These are phyloP conservation scores for Enteromius argenteus DNA, from an alignment of 2,797 vertebrate genomes.

Conservation along the genomic window DNA sequence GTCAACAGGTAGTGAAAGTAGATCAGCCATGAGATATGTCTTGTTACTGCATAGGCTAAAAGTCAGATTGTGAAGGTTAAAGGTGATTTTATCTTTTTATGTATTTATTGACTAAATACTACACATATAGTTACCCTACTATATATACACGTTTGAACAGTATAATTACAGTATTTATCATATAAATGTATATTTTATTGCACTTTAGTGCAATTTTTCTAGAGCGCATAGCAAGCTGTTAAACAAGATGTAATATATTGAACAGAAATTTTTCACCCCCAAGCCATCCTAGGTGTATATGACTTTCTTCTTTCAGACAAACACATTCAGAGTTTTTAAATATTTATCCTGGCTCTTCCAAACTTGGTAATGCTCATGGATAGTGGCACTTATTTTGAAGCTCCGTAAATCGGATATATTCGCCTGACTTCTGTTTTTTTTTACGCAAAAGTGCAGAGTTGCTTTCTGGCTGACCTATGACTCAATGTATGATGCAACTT, in stretches of 20 bases:
- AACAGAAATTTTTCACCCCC: no score
- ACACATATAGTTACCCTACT: background rate
- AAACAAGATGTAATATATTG: background rate
- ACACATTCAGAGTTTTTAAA: no score
- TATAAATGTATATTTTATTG: background rate
- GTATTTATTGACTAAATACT: background rate
- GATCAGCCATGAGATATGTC: background rate
- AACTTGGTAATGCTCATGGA: no score
- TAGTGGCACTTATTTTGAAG: no score
- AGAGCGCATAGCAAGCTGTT: background rate
- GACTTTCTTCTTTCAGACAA: no score
- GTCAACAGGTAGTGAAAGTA: constrained; percentile 28
- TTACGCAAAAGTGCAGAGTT: no score
- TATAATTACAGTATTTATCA: background rate
- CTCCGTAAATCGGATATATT: no score
- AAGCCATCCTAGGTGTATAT: no score
- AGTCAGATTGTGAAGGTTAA: constrained; percentile 14
- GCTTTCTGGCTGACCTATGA: no score
- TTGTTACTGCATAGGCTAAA: background rate
- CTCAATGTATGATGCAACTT: no score
- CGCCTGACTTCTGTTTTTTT: no score
- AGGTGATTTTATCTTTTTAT: background rate
- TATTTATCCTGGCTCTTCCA: no score
- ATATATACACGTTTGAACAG: background rate
- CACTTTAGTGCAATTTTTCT: background rate